Percentiles rank a stretch among this genome's conserved stretches.
Conservation (phyloP, 2,113 vertebrate species). For the Odontophorus gujanensis region DNA sequence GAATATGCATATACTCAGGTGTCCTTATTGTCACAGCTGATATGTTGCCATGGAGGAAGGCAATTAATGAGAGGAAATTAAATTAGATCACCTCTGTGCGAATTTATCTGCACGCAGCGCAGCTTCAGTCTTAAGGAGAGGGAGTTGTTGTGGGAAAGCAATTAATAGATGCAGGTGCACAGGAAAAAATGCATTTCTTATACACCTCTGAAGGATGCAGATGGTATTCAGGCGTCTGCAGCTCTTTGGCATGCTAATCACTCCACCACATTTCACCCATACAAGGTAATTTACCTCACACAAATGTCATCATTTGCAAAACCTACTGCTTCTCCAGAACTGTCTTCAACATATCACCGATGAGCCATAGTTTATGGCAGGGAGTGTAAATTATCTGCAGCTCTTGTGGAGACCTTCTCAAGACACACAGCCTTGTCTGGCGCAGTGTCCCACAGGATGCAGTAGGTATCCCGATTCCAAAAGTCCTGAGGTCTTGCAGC, state of each 20-base stretch:
- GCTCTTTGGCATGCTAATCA: constrained; percentile 57
- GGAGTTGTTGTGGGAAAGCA: constrained; percentile 68
- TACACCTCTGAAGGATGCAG: constrained; percentile 36
- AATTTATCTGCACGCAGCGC: constrained; percentile 61
- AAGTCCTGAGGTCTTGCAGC: background rate
- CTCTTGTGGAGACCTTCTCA: background rate
- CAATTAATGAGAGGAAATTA: constrained; percentile 74
- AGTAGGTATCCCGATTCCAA: background rate
- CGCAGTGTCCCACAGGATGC: background rate
- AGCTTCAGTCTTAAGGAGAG: constrained; percentile 52
- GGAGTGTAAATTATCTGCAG: background rate
- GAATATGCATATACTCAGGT: constrained; percentile 59
- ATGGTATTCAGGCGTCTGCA: background rate
- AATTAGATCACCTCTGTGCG: constrained; percentile 70
- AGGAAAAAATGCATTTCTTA: constrained; percentile 39
- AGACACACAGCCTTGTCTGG: background rate
- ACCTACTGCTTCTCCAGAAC: background rate
- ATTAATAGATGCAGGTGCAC: constrained; percentile 76
- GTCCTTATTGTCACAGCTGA: constrained; percentile 66
- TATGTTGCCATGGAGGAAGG: constrained; percentile 74
- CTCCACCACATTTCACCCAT: constrained; percentile 29
- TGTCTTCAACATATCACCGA: background rate
- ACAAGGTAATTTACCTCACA: background rate
- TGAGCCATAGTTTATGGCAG: background rate
- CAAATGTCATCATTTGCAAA: constrained; percentile 20